phyloP scores from a whole-genome alignment of 1,140 invertebrate genomes.

The Drosophila ficusphila region DNA sequence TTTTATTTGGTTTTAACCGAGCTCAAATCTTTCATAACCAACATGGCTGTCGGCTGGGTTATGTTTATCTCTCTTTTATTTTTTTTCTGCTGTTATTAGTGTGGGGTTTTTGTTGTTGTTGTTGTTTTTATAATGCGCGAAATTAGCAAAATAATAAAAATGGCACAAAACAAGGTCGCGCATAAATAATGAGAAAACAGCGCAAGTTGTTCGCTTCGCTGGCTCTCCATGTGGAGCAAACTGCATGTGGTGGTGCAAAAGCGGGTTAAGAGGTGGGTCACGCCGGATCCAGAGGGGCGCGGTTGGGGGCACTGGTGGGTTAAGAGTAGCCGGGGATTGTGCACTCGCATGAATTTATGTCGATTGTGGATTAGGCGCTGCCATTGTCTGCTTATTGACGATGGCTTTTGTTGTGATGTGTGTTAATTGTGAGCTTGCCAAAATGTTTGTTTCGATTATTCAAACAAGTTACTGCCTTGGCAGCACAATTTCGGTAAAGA shows the following conservation, averaged over 20 bases:
- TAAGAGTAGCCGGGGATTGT: slow-evolving; percentile 49
- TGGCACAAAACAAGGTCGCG: slow-evolving; percentile 80
- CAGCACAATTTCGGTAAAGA: too few species aligned
- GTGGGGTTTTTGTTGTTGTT: slow-evolving; percentile 23
- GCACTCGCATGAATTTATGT: slow-evolving; percentile 66
- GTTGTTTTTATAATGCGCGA: slow-evolving; percentile 74
- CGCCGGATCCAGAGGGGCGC: background rate
- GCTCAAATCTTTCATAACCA: slow-evolving; percentile 5
- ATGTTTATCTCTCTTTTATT: slow-evolving; percentile 27
- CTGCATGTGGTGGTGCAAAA: slow-evolving; percentile 14
- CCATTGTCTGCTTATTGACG: slow-evolving; percentile 11
- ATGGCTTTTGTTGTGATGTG: background rate
- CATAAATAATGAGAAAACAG: slow-evolving; percentile 80
- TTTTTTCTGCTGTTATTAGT: slow-evolving; percentile 25
- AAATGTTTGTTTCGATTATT: background rate
- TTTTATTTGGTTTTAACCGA: slow-evolving; percentile 23
- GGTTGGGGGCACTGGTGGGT: slow-evolving; percentile 1
- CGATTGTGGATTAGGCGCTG: slow-evolving; percentile 74
- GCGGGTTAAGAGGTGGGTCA: slow-evolving; percentile 18
- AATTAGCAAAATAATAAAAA: slow-evolving; percentile 82
- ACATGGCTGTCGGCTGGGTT: slow-evolving; percentile 6
- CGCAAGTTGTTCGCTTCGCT: slow-evolving; percentile 67
- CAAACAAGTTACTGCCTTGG: background rate
- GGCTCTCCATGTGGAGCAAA: slow-evolving; percentile 61
- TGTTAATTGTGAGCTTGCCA: slow-evolving; percentile 8